phyloP scores from a whole-genome alignment of 2,113 vertebrate genomes.

The Caracal caracal region DNA sequence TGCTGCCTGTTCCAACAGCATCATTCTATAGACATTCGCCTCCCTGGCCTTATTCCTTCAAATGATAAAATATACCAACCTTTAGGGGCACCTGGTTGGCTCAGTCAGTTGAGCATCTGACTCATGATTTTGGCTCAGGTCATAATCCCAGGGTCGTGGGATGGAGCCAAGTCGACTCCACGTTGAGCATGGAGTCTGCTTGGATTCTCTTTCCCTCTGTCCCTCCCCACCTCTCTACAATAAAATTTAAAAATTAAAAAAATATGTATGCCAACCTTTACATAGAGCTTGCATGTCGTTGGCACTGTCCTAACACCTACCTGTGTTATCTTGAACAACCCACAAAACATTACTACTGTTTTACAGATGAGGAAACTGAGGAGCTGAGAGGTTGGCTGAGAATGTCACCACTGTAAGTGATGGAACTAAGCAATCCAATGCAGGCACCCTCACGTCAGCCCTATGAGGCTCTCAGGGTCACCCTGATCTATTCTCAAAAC shows the following conservation, averaged over 20 bases:
- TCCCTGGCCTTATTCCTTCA: background rate
- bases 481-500: background rate
- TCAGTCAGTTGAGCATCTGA: too few relatives aligned
- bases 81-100: background rate
- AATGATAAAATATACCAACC: background rate
- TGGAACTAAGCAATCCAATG: fast-evolving
- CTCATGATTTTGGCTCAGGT: too few relatives aligned
- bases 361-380: background rate
- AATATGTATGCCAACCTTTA: background rate
- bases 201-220: too few relatives aligned
- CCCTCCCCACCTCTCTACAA: too few relatives aligned
- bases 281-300: background rate
- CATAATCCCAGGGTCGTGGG: too few relatives aligned
- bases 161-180: too few relatives aligned
- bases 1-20: background rate
- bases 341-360: background rate
- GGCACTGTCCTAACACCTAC: background rate
- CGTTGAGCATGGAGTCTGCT: too few relatives aligned
- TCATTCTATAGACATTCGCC: too few relatives aligned
- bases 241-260: too few relatives aligned
- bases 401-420: background rate
- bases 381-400: background rate
- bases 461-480: background rate
- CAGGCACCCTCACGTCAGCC: too few relatives aligned
- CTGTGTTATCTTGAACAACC: background rate